Conservation (phyloP, 2,113 vertebrate genomes). For the Boulengeromyrus knoepffleri region DNA sequence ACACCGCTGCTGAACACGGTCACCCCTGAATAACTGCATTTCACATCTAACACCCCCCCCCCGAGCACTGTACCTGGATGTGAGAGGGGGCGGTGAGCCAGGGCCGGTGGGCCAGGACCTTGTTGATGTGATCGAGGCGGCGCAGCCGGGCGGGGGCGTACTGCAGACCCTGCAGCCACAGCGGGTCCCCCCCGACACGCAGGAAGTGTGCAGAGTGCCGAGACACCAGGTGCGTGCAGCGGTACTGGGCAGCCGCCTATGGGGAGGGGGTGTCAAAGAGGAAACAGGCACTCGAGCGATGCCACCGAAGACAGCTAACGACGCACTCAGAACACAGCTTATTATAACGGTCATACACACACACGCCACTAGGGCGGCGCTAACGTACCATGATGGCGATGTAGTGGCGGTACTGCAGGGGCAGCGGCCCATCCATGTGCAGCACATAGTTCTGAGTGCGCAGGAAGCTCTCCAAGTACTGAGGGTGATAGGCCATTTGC, state of each 20-base stretch:
- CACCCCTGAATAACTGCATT: background rate
- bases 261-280: no score
- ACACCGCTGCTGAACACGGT: background rate
- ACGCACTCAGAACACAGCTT: background rate
- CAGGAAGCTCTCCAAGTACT: slow-evolving; percentile 71
- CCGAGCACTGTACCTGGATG: slow-evolving; percentile 55
- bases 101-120: slow-evolving; percentile 67
- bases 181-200: slow-evolving; percentile 59
- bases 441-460: slow-evolving; percentile 71
- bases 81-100: slow-evolving; percentile 64
- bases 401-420: slow-evolving; percentile 68
- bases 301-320: background rate
- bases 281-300: background rate
- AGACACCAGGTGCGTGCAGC: slow-evolving; percentile 64
- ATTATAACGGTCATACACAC: background rate
- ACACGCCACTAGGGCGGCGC: background rate
- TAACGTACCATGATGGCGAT: slow-evolving; percentile 67
- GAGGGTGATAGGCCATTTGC: slow-evolving; percentile 71
- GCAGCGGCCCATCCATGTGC: slow-evolving; percentile 69
- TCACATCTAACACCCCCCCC: background rate
- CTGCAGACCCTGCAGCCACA: slow-evolving; percentile 64
- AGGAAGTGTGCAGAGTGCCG: slow-evolving; percentile 64
- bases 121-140: slow-evolving; percentile 67
- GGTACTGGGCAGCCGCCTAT: slow-evolving; percentile 64
- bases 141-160: slow-evolving; percentile 56